phyloP scores from a whole-genome alignment of 2,888 invertebrate species.

The Eucera pruinosa region DNA sequence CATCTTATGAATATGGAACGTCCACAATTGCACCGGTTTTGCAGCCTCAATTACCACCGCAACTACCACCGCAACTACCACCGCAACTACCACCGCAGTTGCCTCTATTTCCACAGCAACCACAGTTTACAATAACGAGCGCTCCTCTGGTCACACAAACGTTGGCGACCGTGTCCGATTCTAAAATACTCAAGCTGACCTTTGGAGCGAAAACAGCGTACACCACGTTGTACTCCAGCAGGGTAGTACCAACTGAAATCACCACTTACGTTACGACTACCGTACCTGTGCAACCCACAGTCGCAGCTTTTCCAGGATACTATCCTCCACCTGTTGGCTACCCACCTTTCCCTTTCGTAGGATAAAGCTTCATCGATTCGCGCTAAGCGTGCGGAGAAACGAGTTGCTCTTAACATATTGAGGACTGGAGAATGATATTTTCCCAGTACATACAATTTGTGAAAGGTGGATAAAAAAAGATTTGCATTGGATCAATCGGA shows the following conservation, averaged over 20 bases:
- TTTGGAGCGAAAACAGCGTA: constrained; percentile 96
- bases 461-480: not conserved
- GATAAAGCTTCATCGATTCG: constrained; percentile 84
- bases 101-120: constrained; percentile 87
- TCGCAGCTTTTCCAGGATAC: constrained; percentile 90
- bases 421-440: constrained; percentile 9
- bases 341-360: constrained; percentile 91
- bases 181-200: constrained; percentile 93
- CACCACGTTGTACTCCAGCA: constrained; percentile 93
- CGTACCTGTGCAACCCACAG: constrained; percentile 89
- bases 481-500: constrained; percentile 1
- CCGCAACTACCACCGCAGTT: constrained; percentile 83
- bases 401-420: constrained; percentile 13
- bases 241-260: constrained; percentile 91
- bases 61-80: constrained; percentile 79
- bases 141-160: constrained; percentile 93
- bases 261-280: constrained; percentile 94
- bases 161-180: constrained; percentile 91
- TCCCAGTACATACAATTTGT: not conserved
- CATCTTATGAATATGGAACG: constrained; percentile 87
- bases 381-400: constrained; percentile 4
- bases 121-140: constrained; percentile 91
- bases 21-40: constrained; percentile 87
- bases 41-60: constrained; percentile 64
- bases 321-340: constrained; percentile 89